phyloP scores from a whole-genome alignment of 2,888 invertebrate genomes.

The Mythimna lalbum region DNA sequence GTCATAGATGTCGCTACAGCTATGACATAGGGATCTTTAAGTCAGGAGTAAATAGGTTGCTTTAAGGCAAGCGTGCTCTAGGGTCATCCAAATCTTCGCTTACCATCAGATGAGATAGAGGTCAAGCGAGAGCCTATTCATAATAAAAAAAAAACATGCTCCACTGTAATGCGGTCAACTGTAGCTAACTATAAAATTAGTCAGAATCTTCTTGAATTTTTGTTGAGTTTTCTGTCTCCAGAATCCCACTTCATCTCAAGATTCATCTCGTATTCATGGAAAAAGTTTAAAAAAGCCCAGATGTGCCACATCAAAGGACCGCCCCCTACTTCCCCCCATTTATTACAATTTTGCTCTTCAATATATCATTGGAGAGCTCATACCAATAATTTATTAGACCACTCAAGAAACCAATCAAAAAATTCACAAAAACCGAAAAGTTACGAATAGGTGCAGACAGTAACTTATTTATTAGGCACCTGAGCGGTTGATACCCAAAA shows the following conservation, averaged over 20 bases:
- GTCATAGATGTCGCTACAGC: too few species aligned
- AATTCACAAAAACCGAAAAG: slow-evolving; percentile 40
- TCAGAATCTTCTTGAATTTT: too few species aligned
- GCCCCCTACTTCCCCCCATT: background rate
- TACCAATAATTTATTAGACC: slow-evolving; percentile 44
- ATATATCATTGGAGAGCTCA: slow-evolving; percentile 36
- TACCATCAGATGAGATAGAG: too few species aligned
- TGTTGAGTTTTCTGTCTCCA: background rate
- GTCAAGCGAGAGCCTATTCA: too few species aligned
- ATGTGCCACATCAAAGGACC: slow-evolving; percentile 8
- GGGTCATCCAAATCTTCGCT: too few species aligned
- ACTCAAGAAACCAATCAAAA: slow-evolving; percentile 42
- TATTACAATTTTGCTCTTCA: slow-evolving; percentile 18
- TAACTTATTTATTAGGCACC: slow-evolving; percentile 59
- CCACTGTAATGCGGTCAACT: too few species aligned
- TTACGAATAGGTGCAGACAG: slow-evolving; percentile 53
- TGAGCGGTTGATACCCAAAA: slow-evolving; percentile 51
- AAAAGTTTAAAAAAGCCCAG: slow-evolving; percentile 30
- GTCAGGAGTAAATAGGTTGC: too few species aligned
- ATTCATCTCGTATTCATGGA: slow-evolving; percentile 31
- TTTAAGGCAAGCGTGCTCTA: too few species aligned
- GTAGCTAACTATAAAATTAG: too few species aligned
- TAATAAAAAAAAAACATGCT: too few species aligned
- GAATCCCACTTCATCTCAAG: slow-evolving; percentile 7
- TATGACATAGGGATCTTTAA: too few species aligned